These are phyloP conservation scores for Triops cancriformis DNA, from an alignment of 1,140 invertebrate genomes.

Conservation along the genomic window DNA sequence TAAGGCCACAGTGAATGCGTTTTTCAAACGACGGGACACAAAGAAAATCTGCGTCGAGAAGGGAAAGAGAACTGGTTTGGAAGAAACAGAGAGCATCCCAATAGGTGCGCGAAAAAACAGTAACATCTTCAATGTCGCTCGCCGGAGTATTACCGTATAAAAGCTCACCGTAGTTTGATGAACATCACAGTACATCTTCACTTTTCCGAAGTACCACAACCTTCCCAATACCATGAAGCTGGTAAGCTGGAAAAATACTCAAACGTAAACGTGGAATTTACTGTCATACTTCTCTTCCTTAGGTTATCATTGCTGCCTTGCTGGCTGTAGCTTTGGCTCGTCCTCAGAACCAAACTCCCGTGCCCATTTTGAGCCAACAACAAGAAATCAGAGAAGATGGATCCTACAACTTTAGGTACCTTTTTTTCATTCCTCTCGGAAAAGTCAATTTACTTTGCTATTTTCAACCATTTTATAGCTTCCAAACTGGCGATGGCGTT, in stretches of 20 bases:
- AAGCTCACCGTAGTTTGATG: not conserved
- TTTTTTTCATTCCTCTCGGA: not conserved
- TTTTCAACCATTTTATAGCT: constrained; percentile 14
- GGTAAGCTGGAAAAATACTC: not conserved
- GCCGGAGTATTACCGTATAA: not conserved
- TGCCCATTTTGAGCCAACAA: constrained; percentile 56
- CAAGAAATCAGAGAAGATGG: constrained; percentile 56
- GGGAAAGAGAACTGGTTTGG: not conserved
- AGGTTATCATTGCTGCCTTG: constrained; percentile 24
- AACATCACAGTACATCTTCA: not conserved
- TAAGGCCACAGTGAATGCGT: not conserved
- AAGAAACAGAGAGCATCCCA: not conserved
- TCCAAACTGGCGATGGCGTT: constrained; percentile 24
- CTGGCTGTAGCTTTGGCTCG: constrained; percentile 18
- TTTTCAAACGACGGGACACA: not conserved
- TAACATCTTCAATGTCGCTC: not conserved
- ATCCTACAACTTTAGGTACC: constrained; percentile 52
- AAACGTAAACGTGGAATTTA: not conserved
- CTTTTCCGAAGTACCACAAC: not conserved
- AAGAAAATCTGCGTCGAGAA: not conserved
- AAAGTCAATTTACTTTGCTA: too few relatives aligned
- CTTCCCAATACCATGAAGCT: not conserved
- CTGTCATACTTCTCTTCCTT: not conserved
- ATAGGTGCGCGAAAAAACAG: not conserved
- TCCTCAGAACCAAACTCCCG: constrained; percentile 39